Conservation (phyloP, 2,113 vertebrate species). For the Guaruba guarouba region DNA sequence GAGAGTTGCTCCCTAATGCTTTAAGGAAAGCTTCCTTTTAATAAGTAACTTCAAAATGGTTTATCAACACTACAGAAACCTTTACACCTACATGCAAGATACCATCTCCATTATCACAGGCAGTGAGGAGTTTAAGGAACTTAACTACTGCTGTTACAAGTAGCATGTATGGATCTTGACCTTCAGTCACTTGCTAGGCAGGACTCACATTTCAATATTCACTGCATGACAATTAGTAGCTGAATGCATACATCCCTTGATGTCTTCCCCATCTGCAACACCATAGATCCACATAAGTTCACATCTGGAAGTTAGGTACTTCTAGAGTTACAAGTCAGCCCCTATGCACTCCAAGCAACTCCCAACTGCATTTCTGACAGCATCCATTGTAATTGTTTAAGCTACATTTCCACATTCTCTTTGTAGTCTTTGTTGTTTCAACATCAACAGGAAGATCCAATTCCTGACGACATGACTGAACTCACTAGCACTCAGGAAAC, state of each 20-base stretch:
- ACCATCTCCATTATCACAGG: neutral
- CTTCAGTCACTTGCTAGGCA: neutral
- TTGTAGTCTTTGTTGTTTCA: slow-evolving; percentile 34
- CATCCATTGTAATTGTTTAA: slow-evolving; percentile 30
- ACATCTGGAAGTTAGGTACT: neutral
- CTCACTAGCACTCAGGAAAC: slow-evolving; percentile 40
- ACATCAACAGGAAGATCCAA: slow-evolving; percentile 55
- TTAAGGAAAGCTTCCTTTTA: neutral
- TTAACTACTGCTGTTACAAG: neutral
- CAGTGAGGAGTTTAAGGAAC: neutral
- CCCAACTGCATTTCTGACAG: neutral
- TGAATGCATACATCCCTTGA: neutral
- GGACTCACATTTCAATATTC: neutral
- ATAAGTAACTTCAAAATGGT: neutral
- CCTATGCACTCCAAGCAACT: neutral
- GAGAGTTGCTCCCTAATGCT: neutral
- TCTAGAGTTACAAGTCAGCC: neutral
- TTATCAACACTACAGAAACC: neutral
- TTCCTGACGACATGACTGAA: slow-evolving; percentile 36
- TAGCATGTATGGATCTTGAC: neutral
- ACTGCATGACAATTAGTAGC: neutral
- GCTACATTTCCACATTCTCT: slow-evolving; percentile 39
- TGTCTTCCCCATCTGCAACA: neutral
- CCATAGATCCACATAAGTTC: neutral
- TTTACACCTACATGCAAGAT: neutral